These are phyloP conservation scores for Atractosteus spatula DNA, from an alignment of 2,113 vertebrate genomes.

Conservation along the genomic window DNA sequence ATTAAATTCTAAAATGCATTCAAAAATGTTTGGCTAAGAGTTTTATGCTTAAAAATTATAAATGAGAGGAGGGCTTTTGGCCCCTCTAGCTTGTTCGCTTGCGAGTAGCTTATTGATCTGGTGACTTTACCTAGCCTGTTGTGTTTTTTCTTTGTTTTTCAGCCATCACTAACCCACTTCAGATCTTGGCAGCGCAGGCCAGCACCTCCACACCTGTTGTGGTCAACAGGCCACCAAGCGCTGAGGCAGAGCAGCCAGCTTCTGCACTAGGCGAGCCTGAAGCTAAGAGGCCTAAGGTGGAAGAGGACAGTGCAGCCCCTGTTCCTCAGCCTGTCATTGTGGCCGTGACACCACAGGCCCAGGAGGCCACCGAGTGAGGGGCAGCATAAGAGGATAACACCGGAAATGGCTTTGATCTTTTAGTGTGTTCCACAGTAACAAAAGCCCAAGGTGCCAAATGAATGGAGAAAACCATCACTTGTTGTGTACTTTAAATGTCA, in stretches of 20 bases:
- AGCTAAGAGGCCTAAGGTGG: slow-evolving; percentile 79
- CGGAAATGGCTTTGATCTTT: slow-evolving; percentile 17
- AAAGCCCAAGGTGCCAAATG: slow-evolving; percentile 32
- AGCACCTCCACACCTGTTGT: slow-evolving; percentile 88
- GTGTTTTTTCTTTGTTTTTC: background rate
- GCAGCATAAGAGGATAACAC: slow-evolving; percentile 40
- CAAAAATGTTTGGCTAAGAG: no score
- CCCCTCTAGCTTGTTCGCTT: no score
- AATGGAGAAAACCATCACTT: slow-evolving; percentile 19
- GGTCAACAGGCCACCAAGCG: slow-evolving; percentile 70
- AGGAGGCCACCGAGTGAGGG: slow-evolving; percentile 50
- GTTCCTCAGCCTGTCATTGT: slow-evolving; percentile 77
- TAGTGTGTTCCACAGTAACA: slow-evolving; percentile 27
- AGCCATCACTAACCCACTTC: slow-evolving; percentile 88
- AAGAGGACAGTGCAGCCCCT: slow-evolving; percentile 62
- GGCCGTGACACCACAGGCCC: slow-evolving; percentile 59
- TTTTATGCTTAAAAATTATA: no score
- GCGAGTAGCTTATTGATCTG: no score
- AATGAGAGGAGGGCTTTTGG: no score
- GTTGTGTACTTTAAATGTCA: slow-evolving; percentile 11
- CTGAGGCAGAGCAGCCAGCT: slow-evolving; percentile 57
- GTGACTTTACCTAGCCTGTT: background rate
- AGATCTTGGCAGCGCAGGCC: slow-evolving; percentile 92
- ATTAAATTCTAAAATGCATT: no score
- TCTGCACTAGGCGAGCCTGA: slow-evolving; percentile 72